A percentile compares a stretch with the other conserved stretches of the same genome.
phyloP scores from a whole-genome alignment of 2,888 invertebrate species.

The Paralinhomoeus sp. region DNA sequence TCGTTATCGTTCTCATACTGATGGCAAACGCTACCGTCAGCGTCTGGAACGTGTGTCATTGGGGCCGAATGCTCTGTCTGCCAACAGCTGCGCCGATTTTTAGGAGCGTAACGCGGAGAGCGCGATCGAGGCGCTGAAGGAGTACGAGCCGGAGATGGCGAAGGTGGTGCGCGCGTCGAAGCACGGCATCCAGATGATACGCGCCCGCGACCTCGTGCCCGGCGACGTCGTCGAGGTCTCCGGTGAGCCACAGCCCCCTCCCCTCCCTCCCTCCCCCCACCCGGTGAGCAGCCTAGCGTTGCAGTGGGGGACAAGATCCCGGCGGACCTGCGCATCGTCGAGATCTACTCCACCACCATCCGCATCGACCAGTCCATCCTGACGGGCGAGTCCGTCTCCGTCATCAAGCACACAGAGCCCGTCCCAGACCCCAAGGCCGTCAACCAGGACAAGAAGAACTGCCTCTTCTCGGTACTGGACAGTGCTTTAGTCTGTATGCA shows the following conservation, averaged over 20 bases:
- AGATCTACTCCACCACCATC: slow-evolving; percentile 90
- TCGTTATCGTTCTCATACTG: slow-evolving; percentile 98
- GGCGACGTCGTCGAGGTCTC: slow-evolving; percentile 93
- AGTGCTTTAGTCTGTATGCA: too few species aligned
- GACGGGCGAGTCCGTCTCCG: slow-evolving; percentile 85
- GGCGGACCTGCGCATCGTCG: slow-evolving; percentile 83
- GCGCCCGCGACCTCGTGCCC: slow-evolving; percentile 92
- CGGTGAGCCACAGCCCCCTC: slow-evolving; percentile 30
- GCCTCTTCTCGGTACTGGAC: slow-evolving; percentile 56
- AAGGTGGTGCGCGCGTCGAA: slow-evolving; percentile 87
- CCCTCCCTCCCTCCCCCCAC: too few species aligned
- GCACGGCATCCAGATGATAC: slow-evolving; percentile 84
- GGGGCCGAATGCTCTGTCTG: too few species aligned
- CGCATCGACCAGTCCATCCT: slow-evolving; percentile 98
- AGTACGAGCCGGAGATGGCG: slow-evolving; percentile 99
- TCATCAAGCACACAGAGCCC: slow-evolving; percentile 94
- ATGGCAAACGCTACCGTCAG: slow-evolving; percentile 99
- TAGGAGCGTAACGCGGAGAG: slow-evolving; percentile 98
- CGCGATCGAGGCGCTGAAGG: slow-evolving; percentile 98
- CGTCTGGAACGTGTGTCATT: slow-evolving; percentile 99
- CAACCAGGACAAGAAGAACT: slow-evolving; percentile 99
- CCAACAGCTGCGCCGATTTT: slow-evolving; percentile 5
- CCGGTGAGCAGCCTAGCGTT: too few species aligned
- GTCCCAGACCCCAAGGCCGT: slow-evolving; percentile 95
- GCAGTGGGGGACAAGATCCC: slow-evolving; percentile 98